phyloP scores from a whole-genome alignment of 2,888 invertebrate species.

The Xestoiulus laeticollis region DNA sequence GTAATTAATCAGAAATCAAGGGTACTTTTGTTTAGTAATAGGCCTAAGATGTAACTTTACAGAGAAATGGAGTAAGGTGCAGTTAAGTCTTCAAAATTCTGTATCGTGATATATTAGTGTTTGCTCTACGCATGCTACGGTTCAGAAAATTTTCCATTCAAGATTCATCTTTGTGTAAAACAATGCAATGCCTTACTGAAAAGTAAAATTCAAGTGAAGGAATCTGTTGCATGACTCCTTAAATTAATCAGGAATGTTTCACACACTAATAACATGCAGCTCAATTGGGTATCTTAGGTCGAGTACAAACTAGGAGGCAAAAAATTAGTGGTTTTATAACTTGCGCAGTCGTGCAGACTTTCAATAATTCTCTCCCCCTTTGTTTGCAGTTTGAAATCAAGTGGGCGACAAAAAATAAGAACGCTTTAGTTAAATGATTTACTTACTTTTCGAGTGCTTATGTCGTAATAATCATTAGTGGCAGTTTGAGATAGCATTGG shows the following conservation, averaged over 20 bases:
- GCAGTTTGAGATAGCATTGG: background rate
- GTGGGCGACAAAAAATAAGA: background rate
- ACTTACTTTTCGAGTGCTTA: constrained; percentile 46
- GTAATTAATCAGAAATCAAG: too few species aligned
- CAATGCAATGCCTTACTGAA: too few species aligned
- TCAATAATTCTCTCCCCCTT: background rate
- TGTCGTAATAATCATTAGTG: constrained; percentile 40
- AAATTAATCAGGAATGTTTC: background rate
- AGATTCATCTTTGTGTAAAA: too few species aligned
- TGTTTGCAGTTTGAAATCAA: background rate
- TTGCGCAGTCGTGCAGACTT: background rate
- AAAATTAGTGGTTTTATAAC: background rate
- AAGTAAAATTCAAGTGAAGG: background rate
- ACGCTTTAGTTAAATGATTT: background rate
- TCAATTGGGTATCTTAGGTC: background rate
- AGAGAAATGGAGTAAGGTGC: too few species aligned
- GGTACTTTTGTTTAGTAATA: too few species aligned
- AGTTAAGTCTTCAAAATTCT: too few species aligned
- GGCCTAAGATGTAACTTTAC: too few species aligned
- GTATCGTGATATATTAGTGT: too few species aligned
- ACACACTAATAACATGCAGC: background rate
- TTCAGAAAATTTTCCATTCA: too few species aligned
- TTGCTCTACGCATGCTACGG: too few species aligned
- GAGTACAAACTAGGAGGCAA: background rate
- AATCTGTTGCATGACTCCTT: background rate